Conservation (phyloP, 64 coral and sea anemone genomes). For the Orbicella faveolata region DNA sequence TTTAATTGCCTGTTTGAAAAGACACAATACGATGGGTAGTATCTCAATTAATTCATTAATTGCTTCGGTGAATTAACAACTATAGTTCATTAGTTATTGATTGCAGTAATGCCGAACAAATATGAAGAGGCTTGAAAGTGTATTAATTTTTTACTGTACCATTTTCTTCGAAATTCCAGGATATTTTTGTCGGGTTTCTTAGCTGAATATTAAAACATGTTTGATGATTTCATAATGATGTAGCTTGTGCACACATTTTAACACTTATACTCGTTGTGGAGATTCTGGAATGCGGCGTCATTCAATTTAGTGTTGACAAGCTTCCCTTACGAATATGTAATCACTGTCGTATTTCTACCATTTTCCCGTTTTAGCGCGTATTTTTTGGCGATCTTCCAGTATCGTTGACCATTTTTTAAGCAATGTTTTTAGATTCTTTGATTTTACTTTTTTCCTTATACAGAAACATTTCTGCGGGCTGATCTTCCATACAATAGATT, state of each 20-base stretch:
- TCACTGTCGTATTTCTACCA: neutral
- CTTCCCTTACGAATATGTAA: neutral
- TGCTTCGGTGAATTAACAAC: constrained; percentile 1
- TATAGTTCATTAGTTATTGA: constrained; percentile 13
- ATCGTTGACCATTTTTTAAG: neutral
- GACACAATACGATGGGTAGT: constrained; percentile 1
- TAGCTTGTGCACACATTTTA: neutral
- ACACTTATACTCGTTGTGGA: constrained; percentile 59
- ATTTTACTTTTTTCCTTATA: neutral
- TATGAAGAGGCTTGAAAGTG: neutral
- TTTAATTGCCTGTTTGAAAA: constrained; percentile 23
- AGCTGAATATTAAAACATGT: neutral
- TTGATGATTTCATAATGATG: neutral
- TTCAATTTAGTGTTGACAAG: constrained; percentile 48
- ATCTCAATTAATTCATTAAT: constrained; percentile 25
- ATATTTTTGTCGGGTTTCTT: neutral
- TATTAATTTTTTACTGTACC: neutral
- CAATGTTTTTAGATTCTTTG: neutral
- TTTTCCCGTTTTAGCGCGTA: neutral
- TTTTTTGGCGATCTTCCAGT: neutral
- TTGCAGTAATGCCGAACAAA: constrained; percentile 3
- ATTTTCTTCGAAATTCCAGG: neutral
- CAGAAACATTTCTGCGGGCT: neutral
- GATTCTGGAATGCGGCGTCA: constrained; percentile 64
- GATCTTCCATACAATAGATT: constrained; percentile 8